These are phyloP conservation scores for Toxostoma redivivum DNA, from an alignment of 2,113 vertebrate species.

Conservation along the genomic window DNA sequence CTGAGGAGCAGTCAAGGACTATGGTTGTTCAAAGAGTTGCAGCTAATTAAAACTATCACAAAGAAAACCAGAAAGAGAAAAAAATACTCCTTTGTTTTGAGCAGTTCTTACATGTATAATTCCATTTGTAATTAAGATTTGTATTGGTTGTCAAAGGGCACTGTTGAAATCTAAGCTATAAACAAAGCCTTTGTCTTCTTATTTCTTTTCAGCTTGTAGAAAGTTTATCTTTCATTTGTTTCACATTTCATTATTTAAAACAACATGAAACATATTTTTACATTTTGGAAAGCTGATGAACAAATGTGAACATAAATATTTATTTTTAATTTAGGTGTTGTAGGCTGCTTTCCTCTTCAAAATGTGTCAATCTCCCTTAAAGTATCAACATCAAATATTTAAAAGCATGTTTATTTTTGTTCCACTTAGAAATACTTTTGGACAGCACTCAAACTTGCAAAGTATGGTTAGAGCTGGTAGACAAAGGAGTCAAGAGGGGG, in stretches of 20 bases:
- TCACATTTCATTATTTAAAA: constrained; percentile 70
- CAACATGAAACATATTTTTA: constrained; percentile 64
- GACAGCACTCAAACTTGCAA: constrained; percentile 28
- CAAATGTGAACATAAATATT: constrained; percentile 70
- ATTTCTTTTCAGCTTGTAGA: constrained; percentile 62
- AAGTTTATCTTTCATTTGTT: constrained; percentile 72
- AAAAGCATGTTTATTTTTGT: constrained; percentile 42
- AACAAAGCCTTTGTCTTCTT: constrained; percentile 65
- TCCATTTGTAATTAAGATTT: constrained; percentile 70
- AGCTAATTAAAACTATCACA: constrained; percentile 68
- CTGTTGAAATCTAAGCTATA: constrained; percentile 60
- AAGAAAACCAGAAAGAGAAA: constrained; percentile 22
- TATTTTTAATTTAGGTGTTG: constrained; percentile 67
- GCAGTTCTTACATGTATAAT: constrained; percentile 65
- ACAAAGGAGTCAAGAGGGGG: not conserved
- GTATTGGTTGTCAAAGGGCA: constrained; percentile 55
- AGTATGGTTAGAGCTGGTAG: not conserved
- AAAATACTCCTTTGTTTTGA: constrained; percentile 47
- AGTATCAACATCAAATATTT: constrained; percentile 56
- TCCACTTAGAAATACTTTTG: constrained; percentile 57
- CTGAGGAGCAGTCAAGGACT: constrained; percentile 42
- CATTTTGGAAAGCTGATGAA: constrained; percentile 63
- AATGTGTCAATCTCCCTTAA: constrained; percentile 56
- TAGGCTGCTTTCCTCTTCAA: constrained; percentile 58
- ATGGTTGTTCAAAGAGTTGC: constrained; percentile 41